Percentiles rank a stretch among this genome's conserved stretches.
Conservation (phyloP, 2,797 vertebrate genomes). For the Capromys pilorides region DNA sequence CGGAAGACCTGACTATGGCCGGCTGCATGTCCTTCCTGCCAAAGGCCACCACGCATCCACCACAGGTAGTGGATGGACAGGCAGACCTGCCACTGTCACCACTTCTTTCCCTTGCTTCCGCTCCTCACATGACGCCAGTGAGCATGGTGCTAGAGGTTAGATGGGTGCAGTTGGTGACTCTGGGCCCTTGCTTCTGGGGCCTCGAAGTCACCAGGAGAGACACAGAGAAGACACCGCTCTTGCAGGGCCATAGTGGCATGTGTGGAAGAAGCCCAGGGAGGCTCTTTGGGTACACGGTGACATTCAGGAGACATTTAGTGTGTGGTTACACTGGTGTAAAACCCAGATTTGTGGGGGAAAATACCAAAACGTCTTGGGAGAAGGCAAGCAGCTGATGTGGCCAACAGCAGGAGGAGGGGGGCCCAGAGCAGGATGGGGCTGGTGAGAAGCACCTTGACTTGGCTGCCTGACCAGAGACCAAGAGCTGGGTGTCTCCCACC, state of each 20-base stretch:
- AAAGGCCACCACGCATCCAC: background rate
- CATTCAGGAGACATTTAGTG: slow-evolving; percentile 47
- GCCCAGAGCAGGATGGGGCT: background rate
- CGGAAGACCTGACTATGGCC: background rate
- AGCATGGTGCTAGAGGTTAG: background rate
- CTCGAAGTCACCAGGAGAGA: background rate
- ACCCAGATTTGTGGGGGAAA: background rate
- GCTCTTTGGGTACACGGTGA: background rate
- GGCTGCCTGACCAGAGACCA: background rate
- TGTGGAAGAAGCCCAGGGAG: background rate
- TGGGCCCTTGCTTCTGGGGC: background rate
- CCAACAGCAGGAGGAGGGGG: background rate
- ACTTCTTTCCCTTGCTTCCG: background rate
- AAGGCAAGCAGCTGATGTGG: background rate
- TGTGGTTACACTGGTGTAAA: background rate
- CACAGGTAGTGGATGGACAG: accelerated
- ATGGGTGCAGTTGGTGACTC: background rate
- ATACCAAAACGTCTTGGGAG: background rate
- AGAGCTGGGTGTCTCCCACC: background rate
- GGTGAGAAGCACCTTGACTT: too few species aligned
- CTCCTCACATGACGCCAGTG: background rate
- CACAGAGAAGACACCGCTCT: background rate
- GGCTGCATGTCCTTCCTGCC: background rate
- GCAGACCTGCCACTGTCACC: accelerated
- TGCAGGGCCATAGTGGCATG: background rate